phyloP scores from a whole-genome alignment of 1,140 invertebrate species.

The Polyergus mexicanus region DNA sequence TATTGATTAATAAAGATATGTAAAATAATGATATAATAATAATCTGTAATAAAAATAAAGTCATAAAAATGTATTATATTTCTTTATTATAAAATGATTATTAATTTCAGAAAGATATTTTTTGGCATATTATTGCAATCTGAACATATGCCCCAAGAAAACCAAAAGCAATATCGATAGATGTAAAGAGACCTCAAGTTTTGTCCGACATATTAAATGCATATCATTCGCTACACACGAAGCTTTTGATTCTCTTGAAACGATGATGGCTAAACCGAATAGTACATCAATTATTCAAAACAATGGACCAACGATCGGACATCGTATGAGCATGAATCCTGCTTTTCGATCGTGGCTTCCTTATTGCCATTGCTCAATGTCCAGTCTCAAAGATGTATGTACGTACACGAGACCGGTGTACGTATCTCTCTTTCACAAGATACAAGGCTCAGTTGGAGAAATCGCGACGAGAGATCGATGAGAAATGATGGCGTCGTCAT shows the following conservation, averaged over 20 bases:
- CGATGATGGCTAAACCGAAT: slow-evolving; percentile 31
- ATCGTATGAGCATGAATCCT: not conserved
- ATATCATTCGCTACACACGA: slow-evolving; percentile 49
- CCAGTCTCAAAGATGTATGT: slow-evolving; percentile 27
- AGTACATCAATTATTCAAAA: slow-evolving; percentile 81
- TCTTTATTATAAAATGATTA: not conserved
- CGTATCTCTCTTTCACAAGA: slow-evolving; percentile 21
- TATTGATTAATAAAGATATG: not conserved
- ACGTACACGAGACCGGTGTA: not conserved
- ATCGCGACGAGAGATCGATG: not conserved
- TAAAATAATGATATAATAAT: too few relatives aligned
- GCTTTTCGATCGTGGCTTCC: slow-evolving; percentile 45
- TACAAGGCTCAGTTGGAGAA: slow-evolving; percentile 5
- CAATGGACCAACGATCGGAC: slow-evolving; percentile 71
- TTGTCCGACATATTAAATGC: slow-evolving; percentile 27
- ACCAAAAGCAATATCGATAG: not conserved
- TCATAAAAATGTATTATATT: not conserved
- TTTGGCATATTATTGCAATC: not conserved
- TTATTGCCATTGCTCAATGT: slow-evolving; percentile 66
- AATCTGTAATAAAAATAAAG: not conserved
- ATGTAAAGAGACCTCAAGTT: not conserved
- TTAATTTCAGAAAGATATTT: not conserved
- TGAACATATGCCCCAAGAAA: not conserved
- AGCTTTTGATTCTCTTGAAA: slow-evolving; percentile 57
- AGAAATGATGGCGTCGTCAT: not conserved